Evolutionary conservation across 2,113 vertebrate species (phyloP), one percentile per base, ranked within the genome.

Genomic region (Colaptes auratus): DNA sequence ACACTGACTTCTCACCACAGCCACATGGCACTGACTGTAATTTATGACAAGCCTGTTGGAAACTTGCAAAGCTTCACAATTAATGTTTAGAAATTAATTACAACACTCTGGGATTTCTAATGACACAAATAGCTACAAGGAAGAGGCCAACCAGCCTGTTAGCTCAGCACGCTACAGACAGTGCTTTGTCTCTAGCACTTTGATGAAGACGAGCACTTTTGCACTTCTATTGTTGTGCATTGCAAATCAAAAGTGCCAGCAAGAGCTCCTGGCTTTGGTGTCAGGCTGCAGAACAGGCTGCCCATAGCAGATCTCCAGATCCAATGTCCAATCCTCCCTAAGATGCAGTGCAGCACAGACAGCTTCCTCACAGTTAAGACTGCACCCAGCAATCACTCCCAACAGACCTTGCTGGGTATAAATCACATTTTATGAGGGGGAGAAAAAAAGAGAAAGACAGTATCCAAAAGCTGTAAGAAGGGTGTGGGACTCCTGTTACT

Each of bases 401-500:
- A 58, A 65, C 60, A 27, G 25, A 30, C 15, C 42, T n/a, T 58
- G 31, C 53, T 14, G 42, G 35, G 19, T 30, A 19, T 13, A 36
- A 89, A 36, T 7, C 82, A 52, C 48, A 44, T 58, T 56, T 55
- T n/a, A 30, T 53, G 27, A 39, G 53, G 28, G 14, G 20, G 31
- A 46, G 18, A 36, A 61, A 44, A 28, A n/a, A 30, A 73, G 31
- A 31, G 21, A 24, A 9, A 36, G 66, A 35, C 13, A 27, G 21
- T 15, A 65, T 30, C 65, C 72, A 73, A 69, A 60, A 48, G 52
- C 50, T 59, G 27, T 44, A n/a, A 73, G 84, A n/a, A 50, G 90
- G 91, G 86, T 76, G 82, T 93, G 91, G 91, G 95, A 90, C 2
- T 93, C 89, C 86, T 91, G 83, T 78, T 92, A 87, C 78, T 92